phyloP scores from a whole-genome alignment of 2,888 invertebrate species.

The Galeruca laticollis region DNA sequence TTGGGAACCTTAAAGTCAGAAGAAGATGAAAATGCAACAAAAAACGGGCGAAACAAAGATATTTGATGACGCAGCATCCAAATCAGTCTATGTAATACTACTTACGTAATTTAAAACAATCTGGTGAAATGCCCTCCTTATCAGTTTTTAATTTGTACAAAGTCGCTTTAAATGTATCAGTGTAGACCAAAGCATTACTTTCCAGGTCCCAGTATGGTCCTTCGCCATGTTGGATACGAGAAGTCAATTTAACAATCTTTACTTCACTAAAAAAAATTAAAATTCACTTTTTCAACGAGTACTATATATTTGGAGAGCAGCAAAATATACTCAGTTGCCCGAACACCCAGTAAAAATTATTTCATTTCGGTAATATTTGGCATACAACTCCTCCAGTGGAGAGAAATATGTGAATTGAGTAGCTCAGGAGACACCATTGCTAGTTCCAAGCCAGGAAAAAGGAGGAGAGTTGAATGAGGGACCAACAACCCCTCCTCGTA shows the following conservation, averaged over 20 bases:
- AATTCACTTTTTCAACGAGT: background rate
- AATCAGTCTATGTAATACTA: background rate
- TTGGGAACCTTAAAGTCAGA: too few species aligned
- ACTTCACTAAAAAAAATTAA: background rate
- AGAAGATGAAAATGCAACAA: background rate
- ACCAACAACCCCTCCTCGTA: too few species aligned
- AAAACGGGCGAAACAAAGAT: slow-evolving; percentile 3
- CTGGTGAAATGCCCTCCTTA: slow-evolving; percentile 6
- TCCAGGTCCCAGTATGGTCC: slow-evolving; percentile 69
- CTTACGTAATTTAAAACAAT: slow-evolving; percentile 23
- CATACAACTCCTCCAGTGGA: too few species aligned
- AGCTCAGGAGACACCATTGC: too few species aligned
- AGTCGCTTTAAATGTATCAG: slow-evolving; percentile 66
- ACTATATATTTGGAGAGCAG: too few species aligned
- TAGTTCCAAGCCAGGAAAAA: too few species aligned
- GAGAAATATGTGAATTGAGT: too few species aligned
- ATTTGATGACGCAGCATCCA: too few species aligned
- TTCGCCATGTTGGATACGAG: slow-evolving; percentile 64
- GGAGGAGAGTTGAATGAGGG: too few species aligned
- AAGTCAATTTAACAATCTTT: slow-evolving; percentile 43
- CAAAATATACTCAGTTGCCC: too few species aligned
- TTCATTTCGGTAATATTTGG: too few species aligned
- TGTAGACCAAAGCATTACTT: slow-evolving; percentile 66
- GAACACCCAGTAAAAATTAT: too few species aligned
- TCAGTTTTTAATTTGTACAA: slow-evolving; percentile 53